These are phyloP conservation scores for Heterochromis multidens DNA, from an alignment of 2,113 vertebrate species.

Conservation along the genomic window DNA sequence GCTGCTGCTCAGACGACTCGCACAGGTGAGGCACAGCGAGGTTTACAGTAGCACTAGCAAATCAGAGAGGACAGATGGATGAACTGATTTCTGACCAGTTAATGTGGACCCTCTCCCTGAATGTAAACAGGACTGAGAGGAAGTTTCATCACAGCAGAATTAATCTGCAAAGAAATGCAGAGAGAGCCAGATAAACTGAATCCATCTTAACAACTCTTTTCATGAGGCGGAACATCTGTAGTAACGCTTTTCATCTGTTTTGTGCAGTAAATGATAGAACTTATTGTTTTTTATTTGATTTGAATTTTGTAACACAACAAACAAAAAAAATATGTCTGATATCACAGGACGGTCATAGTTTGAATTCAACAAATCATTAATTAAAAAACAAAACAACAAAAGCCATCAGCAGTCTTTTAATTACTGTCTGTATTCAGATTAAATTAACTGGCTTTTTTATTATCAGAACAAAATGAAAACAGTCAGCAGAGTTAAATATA, in stretches of 20 bases:
- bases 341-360: not conserved
- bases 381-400: too few relatives aligned
- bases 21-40: constrained; percentile 79
- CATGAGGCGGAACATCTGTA: too few relatives aligned
- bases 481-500: not conserved
- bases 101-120: too few relatives aligned
- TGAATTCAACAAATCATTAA: not conserved
- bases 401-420: not conserved
- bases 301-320: not conserved
- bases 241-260: not conserved
- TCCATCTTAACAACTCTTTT: too few relatives aligned
- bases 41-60: not conserved
- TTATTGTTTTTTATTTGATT: not conserved
- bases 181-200: too few relatives aligned
- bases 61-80: too few relatives aligned
- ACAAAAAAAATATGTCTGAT: not conserved
- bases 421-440: not conserved
- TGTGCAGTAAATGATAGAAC: not conserved
- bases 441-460: not conserved
- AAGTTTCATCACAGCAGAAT: too few relatives aligned
- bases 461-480: too few relatives aligned
- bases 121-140: too few relatives aligned
- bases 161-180: too few relatives aligned
- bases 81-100: too few relatives aligned
- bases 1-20: constrained; percentile 89